A percentile compares a stretch with the other conserved stretches of the same genome.
phyloP scores from a whole-genome alignment of 2,888 invertebrate genomes.

The Drepanosiphum platanoidis region DNA sequence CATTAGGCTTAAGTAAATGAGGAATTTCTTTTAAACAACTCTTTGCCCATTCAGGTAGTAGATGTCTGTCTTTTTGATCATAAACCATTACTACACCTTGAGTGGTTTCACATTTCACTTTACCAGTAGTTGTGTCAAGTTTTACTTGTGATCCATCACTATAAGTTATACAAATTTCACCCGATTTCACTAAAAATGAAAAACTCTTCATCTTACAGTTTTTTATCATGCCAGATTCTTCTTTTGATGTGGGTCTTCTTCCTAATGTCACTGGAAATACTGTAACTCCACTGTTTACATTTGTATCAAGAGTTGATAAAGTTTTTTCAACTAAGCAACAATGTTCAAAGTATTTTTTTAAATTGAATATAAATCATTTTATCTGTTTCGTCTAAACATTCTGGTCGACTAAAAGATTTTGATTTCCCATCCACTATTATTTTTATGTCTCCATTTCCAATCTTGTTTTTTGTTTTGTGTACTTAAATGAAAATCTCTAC shows the following conservation, averaged over 20 bases:
- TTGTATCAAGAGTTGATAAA: constrained; percentile 67
- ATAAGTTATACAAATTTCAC: constrained; percentile 48
- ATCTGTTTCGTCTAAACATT: constrained; percentile 48
- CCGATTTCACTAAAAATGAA: constrained; percentile 50
- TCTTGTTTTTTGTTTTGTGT: constrained; percentile 36
- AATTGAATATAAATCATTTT: constrained; percentile 39
- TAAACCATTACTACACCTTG: constrained; percentile 48
- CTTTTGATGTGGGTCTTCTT: constrained; percentile 57
- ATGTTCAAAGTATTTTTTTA: constrained; percentile 76
- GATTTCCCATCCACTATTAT: constrained; percentile 29
- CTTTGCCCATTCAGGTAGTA: constrained; percentile 56
- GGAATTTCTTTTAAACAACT: constrained; percentile 58
- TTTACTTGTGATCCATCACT: constrained; percentile 55
- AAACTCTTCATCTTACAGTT: constrained; percentile 35
- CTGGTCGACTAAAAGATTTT: constrained; percentile 42
- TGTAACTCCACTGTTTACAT: constrained; percentile 43
- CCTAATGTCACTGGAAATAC: constrained; percentile 63
- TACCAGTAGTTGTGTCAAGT: constrained; percentile 50
- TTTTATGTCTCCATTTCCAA: constrained; percentile 56
- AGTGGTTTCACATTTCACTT: constrained; percentile 53
- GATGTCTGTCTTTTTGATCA: constrained; percentile 55
- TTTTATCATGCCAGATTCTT: constrained; percentile 36
- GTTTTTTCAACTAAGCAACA: constrained; percentile 80
- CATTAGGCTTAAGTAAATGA: constrained; percentile 48
- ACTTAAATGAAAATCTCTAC: constrained; percentile 14